Percentiles rank a stretch among this genome's conserved stretches.
Conservation (phyloP, 2,797 vertebrate species). For the Poliocrania exsul region DNA sequence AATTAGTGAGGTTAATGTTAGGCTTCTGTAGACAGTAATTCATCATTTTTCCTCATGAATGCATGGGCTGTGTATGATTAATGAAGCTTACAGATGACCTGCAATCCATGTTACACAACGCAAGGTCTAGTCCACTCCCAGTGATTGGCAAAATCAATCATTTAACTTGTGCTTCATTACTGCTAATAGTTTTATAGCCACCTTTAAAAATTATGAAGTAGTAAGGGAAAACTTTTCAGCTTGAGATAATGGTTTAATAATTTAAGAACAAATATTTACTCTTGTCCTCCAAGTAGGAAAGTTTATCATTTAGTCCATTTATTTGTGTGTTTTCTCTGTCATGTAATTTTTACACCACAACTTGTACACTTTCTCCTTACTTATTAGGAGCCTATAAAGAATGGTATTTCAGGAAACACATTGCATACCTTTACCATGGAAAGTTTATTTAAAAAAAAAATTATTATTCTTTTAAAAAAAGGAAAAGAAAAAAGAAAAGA, state of each 20-base stretch:
- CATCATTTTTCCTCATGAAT: background rate
- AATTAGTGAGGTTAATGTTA: conserved; percentile 3
- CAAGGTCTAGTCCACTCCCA: background rate
- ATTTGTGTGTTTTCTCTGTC: background rate
- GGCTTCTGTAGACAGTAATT: conserved; percentile 3
- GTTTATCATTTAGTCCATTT: background rate
- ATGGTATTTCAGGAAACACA: rapidly evolving
- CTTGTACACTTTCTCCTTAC: background rate
- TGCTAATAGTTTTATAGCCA: background rate
- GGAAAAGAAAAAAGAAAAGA: too few relatives aligned
- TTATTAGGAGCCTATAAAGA: background rate
- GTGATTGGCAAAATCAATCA: conserved; percentile 42
- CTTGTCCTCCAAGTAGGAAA: background rate
- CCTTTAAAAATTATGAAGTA: background rate
- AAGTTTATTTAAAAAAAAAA: background rate
- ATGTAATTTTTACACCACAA: background rate
- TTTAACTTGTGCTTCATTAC: background rate
- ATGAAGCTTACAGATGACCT: conserved; percentile 26
- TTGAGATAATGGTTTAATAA: background rate
- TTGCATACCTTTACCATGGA: background rate
- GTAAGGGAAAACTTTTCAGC: background rate
- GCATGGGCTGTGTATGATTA: conserved; percentile 3
- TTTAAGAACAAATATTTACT: conserved; percentile 19
- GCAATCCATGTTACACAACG: background rate
- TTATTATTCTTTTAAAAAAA: background rate